phyloP scores from a whole-genome alignment of 2,888 invertebrate species.

The Tryphoninae sp. region DNA sequence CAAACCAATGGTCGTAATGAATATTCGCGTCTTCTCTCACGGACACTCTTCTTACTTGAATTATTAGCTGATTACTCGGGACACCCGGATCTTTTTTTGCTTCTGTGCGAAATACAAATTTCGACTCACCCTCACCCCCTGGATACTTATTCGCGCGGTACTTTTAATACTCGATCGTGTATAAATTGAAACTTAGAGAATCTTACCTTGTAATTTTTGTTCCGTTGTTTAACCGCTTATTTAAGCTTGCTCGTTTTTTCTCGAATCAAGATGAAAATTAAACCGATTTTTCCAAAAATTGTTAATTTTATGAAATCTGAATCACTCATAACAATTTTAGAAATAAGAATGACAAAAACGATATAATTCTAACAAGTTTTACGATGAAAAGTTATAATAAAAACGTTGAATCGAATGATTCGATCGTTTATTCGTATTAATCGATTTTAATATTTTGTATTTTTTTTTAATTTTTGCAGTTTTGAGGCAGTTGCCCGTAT shows the following conservation, averaged over 20 bases:
- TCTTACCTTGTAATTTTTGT: no score
- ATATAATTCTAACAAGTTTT: no score
- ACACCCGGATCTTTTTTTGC: neutral
- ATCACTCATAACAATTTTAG: neutral
- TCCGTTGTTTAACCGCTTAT: no score
- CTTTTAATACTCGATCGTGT: no score
- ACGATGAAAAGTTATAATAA: neutral
- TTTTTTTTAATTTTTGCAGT: constrained; percentile 65
- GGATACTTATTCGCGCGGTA: no score
- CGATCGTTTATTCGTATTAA: neutral
- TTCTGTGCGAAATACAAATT: no score
- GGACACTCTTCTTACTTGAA: constrained; percentile 4
- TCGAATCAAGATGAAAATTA: no score
- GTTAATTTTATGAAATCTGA: neutral
- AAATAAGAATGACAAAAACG: no score
- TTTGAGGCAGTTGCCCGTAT: constrained; percentile 74
- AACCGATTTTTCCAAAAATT: no score
- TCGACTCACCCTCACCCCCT: no score
- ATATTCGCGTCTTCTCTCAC: constrained; percentile 18
- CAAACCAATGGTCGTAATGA: constrained; percentile 38
- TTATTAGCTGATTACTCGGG: neutral
- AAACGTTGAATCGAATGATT: neutral
- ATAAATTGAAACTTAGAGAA: no score
- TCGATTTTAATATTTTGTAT: neutral
- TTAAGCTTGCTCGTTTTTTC: no score